Evolutionary conservation across 2,888 invertebrate genomes (phyloP), one percentile per base, ranked within the genome.

Genomic region (Pristionchus japonicus): DNA sequence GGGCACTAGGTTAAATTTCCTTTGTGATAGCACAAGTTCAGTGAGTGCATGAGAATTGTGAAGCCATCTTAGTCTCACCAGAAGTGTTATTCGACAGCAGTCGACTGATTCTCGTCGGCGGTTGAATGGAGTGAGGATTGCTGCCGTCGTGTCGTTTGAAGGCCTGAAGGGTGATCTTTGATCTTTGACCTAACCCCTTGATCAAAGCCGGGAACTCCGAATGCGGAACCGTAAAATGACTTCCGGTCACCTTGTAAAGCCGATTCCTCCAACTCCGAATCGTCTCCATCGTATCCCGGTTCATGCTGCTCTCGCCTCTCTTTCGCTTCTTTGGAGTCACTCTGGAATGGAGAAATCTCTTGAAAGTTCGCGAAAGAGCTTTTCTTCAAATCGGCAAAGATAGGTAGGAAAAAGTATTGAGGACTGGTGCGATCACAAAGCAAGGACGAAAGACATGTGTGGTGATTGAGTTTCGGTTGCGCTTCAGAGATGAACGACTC

Each of bases 161-260:
- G 3, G 86, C 86, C 86, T 86, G 86, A 23, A 52, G 23, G 17
- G 20, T 52, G 52, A 49, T 52, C 52, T 52, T 52, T 52, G 52
- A 52, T 52, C 52, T 52, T 13, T 52, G 47, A 47, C 13, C 47
- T 6, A 47, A 47, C 52, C n/a, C n/a, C n/a, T n/a, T n/a, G n/a
- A n/a, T n/a, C n/a, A 64, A 31, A 13, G 64, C 4, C 23, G 9
- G 17, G 13, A 27, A 27, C 31, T 34, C 31, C 31, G 70, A 20
- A 70, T 43, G 37, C 20, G 31, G 31, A 20, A n/a, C n/a, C n/a
- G n/a, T n/a, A n/a, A n/a, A n/a, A n/a, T n/a, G n/a, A n/a, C n/a
- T n/a, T n/a, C n/a, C n/a, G n/a, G n/a, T n/a, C 31, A 92, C 91
- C 88, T 91, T 93, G 89, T 93, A 93, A 40, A 93, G 89, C 34